Evolutionary conservation across 2,797 vertebrate genomes (phyloP).

Genomic region (Sus cebifrons): DNA sequence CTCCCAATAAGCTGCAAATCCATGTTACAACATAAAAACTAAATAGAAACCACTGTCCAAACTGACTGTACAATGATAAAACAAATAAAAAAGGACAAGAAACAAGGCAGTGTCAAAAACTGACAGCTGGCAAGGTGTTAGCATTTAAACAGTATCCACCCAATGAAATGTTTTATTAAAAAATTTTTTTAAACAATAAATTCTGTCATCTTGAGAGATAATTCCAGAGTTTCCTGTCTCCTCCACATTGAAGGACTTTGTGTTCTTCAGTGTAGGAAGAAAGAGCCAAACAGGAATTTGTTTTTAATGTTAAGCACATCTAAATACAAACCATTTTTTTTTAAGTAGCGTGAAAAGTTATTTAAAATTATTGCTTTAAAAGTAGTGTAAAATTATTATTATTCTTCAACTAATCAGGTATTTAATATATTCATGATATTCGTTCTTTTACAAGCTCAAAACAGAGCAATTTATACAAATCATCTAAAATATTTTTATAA

Average conservation of each 20-base stretch:
- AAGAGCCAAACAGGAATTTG: constrained; percentile 63
- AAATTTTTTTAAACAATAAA: constrained; percentile 70
- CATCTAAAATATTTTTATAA: constrained; percentile 50
- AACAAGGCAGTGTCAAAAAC: constrained; percentile 46
- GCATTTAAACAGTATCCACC: constrained; percentile 49
- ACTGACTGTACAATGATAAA: not conserved
- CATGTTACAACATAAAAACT: not conserved
- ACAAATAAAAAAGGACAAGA: constrained; percentile 22
- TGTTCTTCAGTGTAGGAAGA: constrained; percentile 52
- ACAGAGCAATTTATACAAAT: constrained; percentile 49
- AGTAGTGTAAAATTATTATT: too few species aligned
- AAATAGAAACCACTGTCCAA: constrained; percentile 46
- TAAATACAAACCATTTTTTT: constrained; percentile 61
- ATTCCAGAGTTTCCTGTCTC: constrained; percentile 73
- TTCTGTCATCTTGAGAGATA: constrained; percentile 72
- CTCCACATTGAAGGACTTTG: constrained; percentile 40
- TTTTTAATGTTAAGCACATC: constrained; percentile 64
- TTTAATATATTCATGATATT: constrained; percentile 41
- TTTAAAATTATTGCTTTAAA: too few species aligned
- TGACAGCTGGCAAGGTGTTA: not conserved
- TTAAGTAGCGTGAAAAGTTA: constrained; percentile 51
- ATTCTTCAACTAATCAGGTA: constrained; percentile 10
- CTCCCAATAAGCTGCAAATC: not conserved
- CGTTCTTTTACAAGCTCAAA: not conserved
- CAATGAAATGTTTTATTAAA: constrained; percentile 49